Percentiles rank a stretch among this genome's conserved stretches.
phyloP scores from a whole-genome alignment of 2,797 vertebrate genomes.

The Telmatherina bonti region DNA sequence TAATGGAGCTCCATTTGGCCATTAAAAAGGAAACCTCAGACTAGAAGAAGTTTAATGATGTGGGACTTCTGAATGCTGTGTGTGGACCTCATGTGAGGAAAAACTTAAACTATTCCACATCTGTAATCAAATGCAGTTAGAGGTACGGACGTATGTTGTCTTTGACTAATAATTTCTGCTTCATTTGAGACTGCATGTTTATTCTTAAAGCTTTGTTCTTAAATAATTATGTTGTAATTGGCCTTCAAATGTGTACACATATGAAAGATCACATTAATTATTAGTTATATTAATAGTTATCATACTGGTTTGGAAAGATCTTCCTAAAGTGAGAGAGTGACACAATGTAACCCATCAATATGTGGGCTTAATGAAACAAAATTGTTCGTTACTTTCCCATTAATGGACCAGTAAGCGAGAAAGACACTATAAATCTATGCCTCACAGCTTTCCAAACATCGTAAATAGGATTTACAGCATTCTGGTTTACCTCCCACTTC shows the following conservation, averaged over 20 bases:
- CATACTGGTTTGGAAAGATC: background rate
- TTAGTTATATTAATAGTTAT: too few relatives aligned
- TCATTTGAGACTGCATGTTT: background rate
- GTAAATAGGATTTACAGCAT: background rate
- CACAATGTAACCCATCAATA: conserved; percentile 3
- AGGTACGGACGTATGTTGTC: background rate
- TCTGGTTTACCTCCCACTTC: background rate
- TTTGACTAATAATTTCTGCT: background rate
- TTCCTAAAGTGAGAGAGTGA: conserved; percentile 3
- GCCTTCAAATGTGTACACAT: background rate
- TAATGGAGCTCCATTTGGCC: conserved; percentile 15
- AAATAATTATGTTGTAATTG: background rate
- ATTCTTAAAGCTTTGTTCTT: background rate
- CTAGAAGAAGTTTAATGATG: conserved; percentile 26
- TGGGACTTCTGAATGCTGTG: background rate
- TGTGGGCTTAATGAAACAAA: background rate
- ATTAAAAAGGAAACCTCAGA: conserved; percentile 14
- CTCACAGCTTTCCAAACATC: background rate
- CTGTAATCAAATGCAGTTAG: too few relatives aligned
- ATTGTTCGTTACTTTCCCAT: background rate
- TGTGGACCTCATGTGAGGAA: conserved; percentile 10
- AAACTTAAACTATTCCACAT: conserved; percentile 10
- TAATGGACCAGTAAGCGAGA: background rate
- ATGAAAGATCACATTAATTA: accelerated
- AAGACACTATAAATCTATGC: background rate